A percentile compares a stretch with the other conserved stretches of the same genome.
phyloP scores from a whole-genome alignment of 2,888 invertebrate species.

The Helobdella robusta region DNA sequence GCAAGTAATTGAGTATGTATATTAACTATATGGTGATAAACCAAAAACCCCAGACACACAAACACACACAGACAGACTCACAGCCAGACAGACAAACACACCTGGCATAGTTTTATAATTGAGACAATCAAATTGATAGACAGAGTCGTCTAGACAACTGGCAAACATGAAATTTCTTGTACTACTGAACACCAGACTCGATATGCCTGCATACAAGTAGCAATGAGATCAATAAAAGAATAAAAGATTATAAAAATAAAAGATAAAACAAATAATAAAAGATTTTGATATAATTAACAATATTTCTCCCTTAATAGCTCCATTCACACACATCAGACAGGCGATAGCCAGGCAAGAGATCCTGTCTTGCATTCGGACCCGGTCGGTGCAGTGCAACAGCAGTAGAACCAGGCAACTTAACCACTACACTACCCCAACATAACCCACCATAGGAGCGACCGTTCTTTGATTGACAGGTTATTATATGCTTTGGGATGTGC shows the following conservation, averaged over 20 bases:
- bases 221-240: neutral
- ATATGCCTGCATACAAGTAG: constrained; percentile 44
- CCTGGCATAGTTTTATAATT: constrained; percentile 22
- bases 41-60: neutral
- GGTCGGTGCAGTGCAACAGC: too few species aligned
- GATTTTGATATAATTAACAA: neutral
- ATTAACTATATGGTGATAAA: neutral
- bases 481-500: neutral
- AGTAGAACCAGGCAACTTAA: too few species aligned
- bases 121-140: constrained; percentile 70
- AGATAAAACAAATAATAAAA: neutral
- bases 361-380: too few species aligned
- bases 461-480: constrained; percentile 17
- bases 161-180: constrained; percentile 65
- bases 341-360: too few species aligned
- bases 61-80: too few species aligned
- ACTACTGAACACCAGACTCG: constrained; percentile 67
- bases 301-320: too few species aligned
- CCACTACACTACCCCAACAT: too few species aligned
- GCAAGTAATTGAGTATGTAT: neutral
- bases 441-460: constrained; percentile 6
- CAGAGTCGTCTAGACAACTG: constrained; percentile 74
- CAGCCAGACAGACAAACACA: constrained; percentile 8
- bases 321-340: too few species aligned
- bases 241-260: constrained; percentile 14